Evolutionary conservation across 2,797 vertebrate species (phyloP).

Genomic region (Eospalax fontanierii): DNA sequence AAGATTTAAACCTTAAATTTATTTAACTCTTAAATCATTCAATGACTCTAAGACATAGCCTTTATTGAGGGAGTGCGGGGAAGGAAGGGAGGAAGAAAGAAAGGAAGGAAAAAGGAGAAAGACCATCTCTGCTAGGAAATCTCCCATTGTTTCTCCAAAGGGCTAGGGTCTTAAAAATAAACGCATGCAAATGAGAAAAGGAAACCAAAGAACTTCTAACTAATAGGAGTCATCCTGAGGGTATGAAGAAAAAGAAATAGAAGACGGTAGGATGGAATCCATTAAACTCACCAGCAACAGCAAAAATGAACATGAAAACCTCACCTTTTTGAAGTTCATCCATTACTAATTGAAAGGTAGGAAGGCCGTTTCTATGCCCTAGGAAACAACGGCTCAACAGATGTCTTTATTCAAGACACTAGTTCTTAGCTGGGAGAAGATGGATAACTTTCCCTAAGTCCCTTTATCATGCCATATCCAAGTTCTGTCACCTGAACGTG

Average conservation of each 20-base stretch:
- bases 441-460: slow-evolving; percentile 52
- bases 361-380: slow-evolving; percentile 59
- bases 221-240: slow-evolving; percentile 57
- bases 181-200: slow-evolving; percentile 70
- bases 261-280: slow-evolving; percentile 22
- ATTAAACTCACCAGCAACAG: slow-evolving; percentile 64
- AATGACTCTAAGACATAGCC: slow-evolving; percentile 14
- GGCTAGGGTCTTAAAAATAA: slow-evolving; percentile 69
- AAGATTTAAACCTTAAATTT: not conserved
- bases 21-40: not conserved
- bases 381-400: slow-evolving; percentile 75
- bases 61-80: not conserved
- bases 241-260: slow-evolving; percentile 48
- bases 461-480: slow-evolving; percentile 64
- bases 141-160: slow-evolving; percentile 58
- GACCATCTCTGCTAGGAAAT: slow-evolving; percentile 29
- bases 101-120: not conserved
- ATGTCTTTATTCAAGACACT: slow-evolving; percentile 74
- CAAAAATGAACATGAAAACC: slow-evolving; percentile 72
- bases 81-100: too few relatives aligned
- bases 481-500: slow-evolving; percentile 73
- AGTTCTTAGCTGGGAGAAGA: slow-evolving; percentile 64
- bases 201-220: slow-evolving; percentile 64
- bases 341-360: slow-evolving; percentile 73
- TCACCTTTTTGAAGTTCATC: slow-evolving; percentile 72